Evolutionary conservation across 2,888 invertebrate genomes (phyloP).

Genomic region (Xestia sexstrigata): DNA sequence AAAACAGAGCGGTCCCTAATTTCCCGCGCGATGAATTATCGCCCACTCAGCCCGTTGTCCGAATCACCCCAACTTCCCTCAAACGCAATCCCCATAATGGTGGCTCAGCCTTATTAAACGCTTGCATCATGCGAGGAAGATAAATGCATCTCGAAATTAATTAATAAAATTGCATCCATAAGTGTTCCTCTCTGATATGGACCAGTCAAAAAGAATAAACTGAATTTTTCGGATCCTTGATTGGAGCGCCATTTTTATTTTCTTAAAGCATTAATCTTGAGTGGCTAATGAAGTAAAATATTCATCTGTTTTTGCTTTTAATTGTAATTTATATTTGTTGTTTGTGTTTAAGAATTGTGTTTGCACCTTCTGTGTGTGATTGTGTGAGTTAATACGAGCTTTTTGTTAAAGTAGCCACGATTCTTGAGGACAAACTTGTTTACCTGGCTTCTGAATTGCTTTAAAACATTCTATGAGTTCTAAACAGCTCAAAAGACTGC

Average conservation of each 20-base stretch:
- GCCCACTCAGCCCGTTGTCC: slow-evolving; percentile 69
- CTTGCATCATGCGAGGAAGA: slow-evolving; percentile 85
- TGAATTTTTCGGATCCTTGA: slow-evolving; percentile 72
- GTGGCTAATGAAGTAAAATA: slow-evolving; percentile 68
- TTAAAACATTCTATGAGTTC: background rate
- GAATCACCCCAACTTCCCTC: slow-evolving; percentile 76
- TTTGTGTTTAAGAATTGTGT: slow-evolving; percentile 58
- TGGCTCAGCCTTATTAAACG: slow-evolving; percentile 83
- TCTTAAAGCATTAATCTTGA: slow-evolving; percentile 64
- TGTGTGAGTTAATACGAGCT: slow-evolving; percentile 14
- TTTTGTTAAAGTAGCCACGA: background rate
- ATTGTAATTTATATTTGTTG: slow-evolving; percentile 72
- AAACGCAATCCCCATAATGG: slow-evolving; percentile 81
- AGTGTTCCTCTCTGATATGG: slow-evolving; percentile 72
- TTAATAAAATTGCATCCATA: slow-evolving; percentile 87
- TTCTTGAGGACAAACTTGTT: background rate
- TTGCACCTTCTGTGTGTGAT: slow-evolving; percentile 57
- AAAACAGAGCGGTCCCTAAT: slow-evolving; percentile 60
- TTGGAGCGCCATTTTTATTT: slow-evolving; percentile 70
- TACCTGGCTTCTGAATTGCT: background rate
- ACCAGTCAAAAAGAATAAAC: slow-evolving; percentile 71
- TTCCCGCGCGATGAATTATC: slow-evolving; percentile 71
- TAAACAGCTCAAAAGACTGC: background rate
- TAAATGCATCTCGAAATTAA: slow-evolving; percentile 88
- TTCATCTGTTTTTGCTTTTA: slow-evolving; percentile 66